Evolutionary conservation across 2,113 vertebrate genomes (phyloP).

Genomic region (Myxocyprinus asiaticus): DNA sequence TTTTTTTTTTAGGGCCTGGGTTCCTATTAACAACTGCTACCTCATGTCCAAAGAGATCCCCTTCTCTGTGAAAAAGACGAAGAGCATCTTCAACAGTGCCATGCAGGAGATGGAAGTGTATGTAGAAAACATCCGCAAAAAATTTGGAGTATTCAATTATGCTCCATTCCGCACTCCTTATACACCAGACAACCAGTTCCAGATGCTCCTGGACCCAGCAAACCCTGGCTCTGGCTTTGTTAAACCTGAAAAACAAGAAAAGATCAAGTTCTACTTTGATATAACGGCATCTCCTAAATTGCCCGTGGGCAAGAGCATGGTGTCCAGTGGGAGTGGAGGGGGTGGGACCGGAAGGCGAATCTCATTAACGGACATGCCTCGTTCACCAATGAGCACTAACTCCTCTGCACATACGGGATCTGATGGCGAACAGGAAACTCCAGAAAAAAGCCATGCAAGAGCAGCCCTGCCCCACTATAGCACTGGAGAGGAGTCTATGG

Average conservation of each 20-base stretch:
- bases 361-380: slow-evolving; percentile 85
- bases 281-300: slow-evolving; percentile 95
- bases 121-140: slow-evolving; percentile 94
- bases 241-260: slow-evolving; percentile 93
- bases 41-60: slow-evolving; percentile 99
- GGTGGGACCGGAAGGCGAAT: slow-evolving; percentile 78
- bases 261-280: slow-evolving; percentile 95
- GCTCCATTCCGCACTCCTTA: slow-evolving; percentile 96
- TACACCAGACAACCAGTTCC: slow-evolving; percentile 95
- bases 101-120: slow-evolving; percentile 99
- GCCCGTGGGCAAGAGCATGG: slow-evolving; percentile 83
- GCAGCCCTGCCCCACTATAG: slow-evolving; percentile 84
- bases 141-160: slow-evolving; percentile 96
- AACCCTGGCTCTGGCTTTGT: slow-evolving; percentile 87
- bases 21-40: slow-evolving; percentile 99
- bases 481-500: slow-evolving; percentile 90
- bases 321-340: slow-evolving; percentile 64
- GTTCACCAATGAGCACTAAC: slow-evolving; percentile 96
- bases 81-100: slow-evolving; percentile 99
- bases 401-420: slow-evolving; percentile 96
- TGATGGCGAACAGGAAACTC: slow-evolving; percentile 87
- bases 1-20: slow-evolving; percentile 86
- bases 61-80: slow-evolving; percentile 99
- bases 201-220: slow-evolving; percentile 91
- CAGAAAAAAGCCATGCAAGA: slow-evolving; percentile 83